Conservation (phyloP, 53 echinoderm and acorn worm genomes). For the Actinopyga echinites region DNA sequence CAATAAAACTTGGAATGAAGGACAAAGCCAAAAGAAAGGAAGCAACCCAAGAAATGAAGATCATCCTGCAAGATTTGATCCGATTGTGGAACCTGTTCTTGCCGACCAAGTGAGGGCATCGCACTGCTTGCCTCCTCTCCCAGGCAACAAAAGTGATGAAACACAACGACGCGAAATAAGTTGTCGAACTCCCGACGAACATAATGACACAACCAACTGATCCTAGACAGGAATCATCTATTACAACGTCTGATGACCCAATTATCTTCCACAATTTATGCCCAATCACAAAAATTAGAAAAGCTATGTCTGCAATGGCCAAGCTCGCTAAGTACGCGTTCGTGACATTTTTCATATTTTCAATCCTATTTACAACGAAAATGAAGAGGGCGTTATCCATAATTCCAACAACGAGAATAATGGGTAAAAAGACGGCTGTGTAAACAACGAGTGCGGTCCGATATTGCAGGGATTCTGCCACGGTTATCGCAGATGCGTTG, state of each 20-base stretch:
- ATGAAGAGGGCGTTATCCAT: conserved; percentile 79
- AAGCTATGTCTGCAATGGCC: conserved; percentile 77
- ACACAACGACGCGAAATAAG: conserved; percentile 81
- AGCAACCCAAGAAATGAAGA: conserved; percentile 45
- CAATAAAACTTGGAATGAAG: conserved; percentile 46
- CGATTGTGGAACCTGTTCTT: conserved; percentile 34
- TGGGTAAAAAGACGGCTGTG: conserved; percentile 67
- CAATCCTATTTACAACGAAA: conserved; percentile 73
- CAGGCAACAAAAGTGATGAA: conserved; percentile 80
- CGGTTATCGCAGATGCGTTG: neutral
- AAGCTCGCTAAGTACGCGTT: conserved; percentile 84
- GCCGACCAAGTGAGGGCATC: conserved; percentile 59
- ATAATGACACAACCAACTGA: conserved; percentile 69
- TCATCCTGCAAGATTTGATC: conserved; percentile 38
- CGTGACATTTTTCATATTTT: conserved; percentile 82
- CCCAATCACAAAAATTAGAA: conserved; percentile 77
- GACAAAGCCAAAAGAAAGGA: conserved; percentile 54
- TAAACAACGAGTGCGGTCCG: conserved; percentile 46
- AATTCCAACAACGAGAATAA: conserved; percentile 72
- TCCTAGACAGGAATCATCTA: conserved; percentile 68
- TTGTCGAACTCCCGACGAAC: conserved; percentile 59
- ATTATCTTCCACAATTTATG: conserved; percentile 68
- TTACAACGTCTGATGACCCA: conserved; percentile 53
- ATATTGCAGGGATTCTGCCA: conserved; percentile 19
- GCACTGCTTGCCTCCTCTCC: conserved; percentile 80